Conservation (phyloP, 2,888 invertebrate genomes). For the Byasa hedistus region DNA sequence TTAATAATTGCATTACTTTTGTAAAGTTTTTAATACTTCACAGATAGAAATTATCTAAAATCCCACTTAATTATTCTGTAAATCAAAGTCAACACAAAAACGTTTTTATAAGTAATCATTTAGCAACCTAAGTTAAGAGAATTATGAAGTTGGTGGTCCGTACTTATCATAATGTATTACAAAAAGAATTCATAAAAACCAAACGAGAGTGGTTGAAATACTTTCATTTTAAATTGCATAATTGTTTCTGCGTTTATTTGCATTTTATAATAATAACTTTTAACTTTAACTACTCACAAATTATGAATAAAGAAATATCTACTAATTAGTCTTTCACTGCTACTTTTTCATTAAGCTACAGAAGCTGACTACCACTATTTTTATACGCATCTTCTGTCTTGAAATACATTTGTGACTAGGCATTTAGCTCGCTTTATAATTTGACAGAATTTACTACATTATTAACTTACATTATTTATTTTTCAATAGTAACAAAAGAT, state of each 20-base stretch:
- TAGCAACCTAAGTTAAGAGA: background rate
- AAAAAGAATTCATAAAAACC: background rate
- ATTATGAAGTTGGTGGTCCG: too few species aligned
- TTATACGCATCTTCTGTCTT: background rate
- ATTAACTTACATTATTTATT: too few species aligned
- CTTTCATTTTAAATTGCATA: constrained; percentile 14
- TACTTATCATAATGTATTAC: background rate
- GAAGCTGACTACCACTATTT: background rate
- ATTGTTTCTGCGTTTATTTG: constrained; percentile 8
- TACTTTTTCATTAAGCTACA: background rate
- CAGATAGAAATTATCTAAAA: too few species aligned
- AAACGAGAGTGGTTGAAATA: constrained; percentile 11
- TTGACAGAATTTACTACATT: too few species aligned
- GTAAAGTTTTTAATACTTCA: too few species aligned
- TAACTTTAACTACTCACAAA: background rate
- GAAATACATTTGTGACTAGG: too few species aligned
- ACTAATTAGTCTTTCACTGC: background rate
- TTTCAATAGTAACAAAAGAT: too few species aligned
- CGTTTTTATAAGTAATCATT: too few species aligned
- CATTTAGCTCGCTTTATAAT: too few species aligned
- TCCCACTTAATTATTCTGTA: too few species aligned
- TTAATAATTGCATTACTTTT: too few species aligned
- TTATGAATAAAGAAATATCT: background rate
- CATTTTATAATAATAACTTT: background rate
- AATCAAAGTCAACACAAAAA: too few species aligned